Percentiles rank a stretch among this genome's conserved stretches.
Evolutionary conservation across 2,797 vertebrate species (phyloP).

Genomic region (Oophaga sylvatica): DNA sequence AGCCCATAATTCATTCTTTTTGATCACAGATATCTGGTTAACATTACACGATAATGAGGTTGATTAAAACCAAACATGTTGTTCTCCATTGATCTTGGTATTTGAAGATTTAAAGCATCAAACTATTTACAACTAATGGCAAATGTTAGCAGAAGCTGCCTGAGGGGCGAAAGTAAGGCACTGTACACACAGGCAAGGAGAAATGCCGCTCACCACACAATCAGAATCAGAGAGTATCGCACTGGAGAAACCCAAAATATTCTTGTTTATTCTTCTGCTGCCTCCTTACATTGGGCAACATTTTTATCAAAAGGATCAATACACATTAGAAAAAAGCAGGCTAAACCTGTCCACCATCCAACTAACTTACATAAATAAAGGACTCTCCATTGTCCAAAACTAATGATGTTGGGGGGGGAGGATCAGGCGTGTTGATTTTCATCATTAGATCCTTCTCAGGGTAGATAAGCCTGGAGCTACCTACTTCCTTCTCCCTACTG

Average conservation of each 20-base stretch:
- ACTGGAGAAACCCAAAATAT: not conserved
- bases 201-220: not conserved
- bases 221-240: not conserved
- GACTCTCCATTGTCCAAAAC: too few relatives aligned
- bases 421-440: too few relatives aligned
- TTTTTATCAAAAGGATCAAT: not conserved
- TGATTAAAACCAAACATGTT: slow-evolving; percentile 49
- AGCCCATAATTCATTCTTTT: slow-evolving; percentile 46
- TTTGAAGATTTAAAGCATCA: slow-evolving; percentile 39
- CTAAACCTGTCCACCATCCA: too few relatives aligned
- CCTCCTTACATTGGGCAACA: not conserved
- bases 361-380: too few relatives aligned
- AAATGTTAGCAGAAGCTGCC: slow-evolving; percentile 47
- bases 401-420: too few relatives aligned
- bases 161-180: slow-evolving; percentile 12
- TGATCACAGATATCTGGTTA: slow-evolving; percentile 54
- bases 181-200: slow-evolving; percentile 30
- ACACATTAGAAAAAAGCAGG: too few relatives aligned
- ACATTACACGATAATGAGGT: slow-evolving; percentile 39
- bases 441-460: too few relatives aligned
- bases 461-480: too few relatives aligned
- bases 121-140: slow-evolving; percentile 52
- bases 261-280: not conserved
- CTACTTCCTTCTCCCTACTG: too few relatives aligned
- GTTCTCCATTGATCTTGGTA: slow-evolving; percentile 46